phyloP scores from a whole-genome alignment of 2,888 invertebrate species.

The Cecidostiba fungosa region DNA sequence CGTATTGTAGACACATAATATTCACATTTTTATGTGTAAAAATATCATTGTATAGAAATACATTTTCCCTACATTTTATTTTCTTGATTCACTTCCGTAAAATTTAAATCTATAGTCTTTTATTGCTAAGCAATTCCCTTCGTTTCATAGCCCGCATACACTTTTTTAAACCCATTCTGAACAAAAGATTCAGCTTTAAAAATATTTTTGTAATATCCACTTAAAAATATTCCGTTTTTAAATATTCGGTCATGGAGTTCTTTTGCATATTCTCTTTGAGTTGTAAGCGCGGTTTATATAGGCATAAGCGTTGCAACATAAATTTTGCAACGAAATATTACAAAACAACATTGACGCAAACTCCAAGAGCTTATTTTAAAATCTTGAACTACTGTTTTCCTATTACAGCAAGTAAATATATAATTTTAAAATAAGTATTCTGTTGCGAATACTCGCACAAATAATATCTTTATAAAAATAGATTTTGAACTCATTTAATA shows the following conservation, averaged over 20 bases:
- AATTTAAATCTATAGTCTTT: background rate
- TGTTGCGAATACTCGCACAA: background rate
- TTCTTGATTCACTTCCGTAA: background rate
- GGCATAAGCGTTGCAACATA: background rate
- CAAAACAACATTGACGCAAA: background rate
- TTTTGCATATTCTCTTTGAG: background rate
- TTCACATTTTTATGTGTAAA: background rate
- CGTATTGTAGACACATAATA: background rate
- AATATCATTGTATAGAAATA: slow-evolving; percentile 11
- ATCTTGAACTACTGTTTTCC: background rate
- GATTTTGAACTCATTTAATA: background rate
- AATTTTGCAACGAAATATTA: slow-evolving; percentile 19
- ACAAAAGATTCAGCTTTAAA: background rate
- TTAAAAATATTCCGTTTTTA: background rate
- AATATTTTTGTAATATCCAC: background rate
- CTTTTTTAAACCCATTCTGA: background rate
- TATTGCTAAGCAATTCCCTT: background rate
- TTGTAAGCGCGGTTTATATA: background rate
- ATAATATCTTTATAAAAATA: slow-evolving; percentile 10
- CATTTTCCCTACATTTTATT: background rate
- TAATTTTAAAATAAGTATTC: background rate
- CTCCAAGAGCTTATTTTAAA: slow-evolving; percentile 8
- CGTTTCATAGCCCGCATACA: background rate
- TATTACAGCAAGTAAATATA: slow-evolving; percentile 17
- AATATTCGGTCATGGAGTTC: slow-evolving; percentile 19